Evolutionary conservation across 2,888 invertebrate species (phyloP), one percentile per base, ranked within the genome.

Genomic region (Apocheima hispidaria): DNA sequence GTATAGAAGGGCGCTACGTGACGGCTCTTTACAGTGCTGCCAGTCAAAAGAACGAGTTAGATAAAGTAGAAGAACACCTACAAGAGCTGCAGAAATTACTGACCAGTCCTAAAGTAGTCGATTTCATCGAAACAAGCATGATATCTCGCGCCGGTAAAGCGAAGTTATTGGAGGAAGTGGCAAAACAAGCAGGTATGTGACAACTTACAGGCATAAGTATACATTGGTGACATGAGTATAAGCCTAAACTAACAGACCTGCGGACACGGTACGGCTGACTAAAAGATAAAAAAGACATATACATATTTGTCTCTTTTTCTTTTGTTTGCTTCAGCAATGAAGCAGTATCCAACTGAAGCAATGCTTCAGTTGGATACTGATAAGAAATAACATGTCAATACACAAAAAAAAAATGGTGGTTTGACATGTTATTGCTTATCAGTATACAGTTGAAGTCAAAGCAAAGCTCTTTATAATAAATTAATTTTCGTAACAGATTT

Each of bases 1-100:
- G 90, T 40, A 70, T 87, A 20, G 87, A 87, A 74, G 90, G 90
- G 0, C 81, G 87, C 1, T 91, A 90, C 46, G 89, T 89, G 4
- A 64, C 84, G 2, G 89, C 90, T 1, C 66, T 91, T 2, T 91
- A 84, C 60, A 87, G 87, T 35, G 90, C 88, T 4, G 83, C 84
- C 21, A 54, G 72, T 1, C 78, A 88, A 65, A 78, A 70, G 74
- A 79, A 84, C 0, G 74, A 90, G 58, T 57, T 90, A 1, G 86
- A 90, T 0, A 72, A 78, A 7, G 83, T 83, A 1, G 89, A 89
- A 54, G 75, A 81, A 65, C 68, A 81, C 68, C 68, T 90, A 0
- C 69, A 70, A 14, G 49, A 9, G 0, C 53, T 90, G 2, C 78
- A 78, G 53, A 81, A 80, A 46, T 74, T 79, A 59, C 68, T 90